Evolutionary conservation across 2,113 vertebrate genomes (phyloP).

Genomic region (Prionailurus viverrinus): DNA sequence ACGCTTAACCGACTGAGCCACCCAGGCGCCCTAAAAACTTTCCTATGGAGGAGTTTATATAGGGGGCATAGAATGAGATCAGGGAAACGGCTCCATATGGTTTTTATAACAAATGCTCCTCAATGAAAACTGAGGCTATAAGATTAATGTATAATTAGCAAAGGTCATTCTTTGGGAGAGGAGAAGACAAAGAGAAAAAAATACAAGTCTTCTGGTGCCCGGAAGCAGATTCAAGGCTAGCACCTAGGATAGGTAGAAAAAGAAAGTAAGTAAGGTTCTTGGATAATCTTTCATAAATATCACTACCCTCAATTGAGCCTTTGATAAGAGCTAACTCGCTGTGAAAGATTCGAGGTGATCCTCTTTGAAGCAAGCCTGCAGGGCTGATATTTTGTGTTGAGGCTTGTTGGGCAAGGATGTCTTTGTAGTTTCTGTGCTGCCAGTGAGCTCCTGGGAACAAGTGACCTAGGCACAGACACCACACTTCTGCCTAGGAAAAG

Average conservation of each 20-base stretch:
- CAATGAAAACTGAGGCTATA: neutral
- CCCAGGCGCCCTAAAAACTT: neutral
- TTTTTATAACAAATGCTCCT: neutral
- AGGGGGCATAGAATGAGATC: neutral
- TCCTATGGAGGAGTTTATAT: neutral
- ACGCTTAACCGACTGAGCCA: too few species aligned
- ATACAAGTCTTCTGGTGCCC: neutral
- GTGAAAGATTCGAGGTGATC: neutral
- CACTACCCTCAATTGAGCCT: constrained; percentile 10
- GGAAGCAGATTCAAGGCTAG: constrained; percentile 9
- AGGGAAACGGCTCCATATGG: neutral
- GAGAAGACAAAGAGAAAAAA: constrained; percentile 8
- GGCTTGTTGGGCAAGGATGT: constrained; percentile 39
- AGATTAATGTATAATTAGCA: neutral
- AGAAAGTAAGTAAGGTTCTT: constrained; percentile 44
- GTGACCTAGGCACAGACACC: neutral
- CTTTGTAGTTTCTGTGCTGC: constrained; percentile 44
- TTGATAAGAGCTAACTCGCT: constrained; percentile 63
- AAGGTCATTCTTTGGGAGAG: neutral
- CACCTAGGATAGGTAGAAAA: neutral
- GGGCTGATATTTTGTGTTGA: constrained; percentile 45
- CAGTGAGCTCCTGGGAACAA: neutral
- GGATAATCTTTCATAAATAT: constrained; percentile 49
- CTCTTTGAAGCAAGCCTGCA: constrained; percentile 58
- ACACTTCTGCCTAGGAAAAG: neutral